These are phyloP conservation scores for Bufo gargarizans DNA, from an alignment of 2,113 vertebrate genomes.

Conservation along the genomic window DNA sequence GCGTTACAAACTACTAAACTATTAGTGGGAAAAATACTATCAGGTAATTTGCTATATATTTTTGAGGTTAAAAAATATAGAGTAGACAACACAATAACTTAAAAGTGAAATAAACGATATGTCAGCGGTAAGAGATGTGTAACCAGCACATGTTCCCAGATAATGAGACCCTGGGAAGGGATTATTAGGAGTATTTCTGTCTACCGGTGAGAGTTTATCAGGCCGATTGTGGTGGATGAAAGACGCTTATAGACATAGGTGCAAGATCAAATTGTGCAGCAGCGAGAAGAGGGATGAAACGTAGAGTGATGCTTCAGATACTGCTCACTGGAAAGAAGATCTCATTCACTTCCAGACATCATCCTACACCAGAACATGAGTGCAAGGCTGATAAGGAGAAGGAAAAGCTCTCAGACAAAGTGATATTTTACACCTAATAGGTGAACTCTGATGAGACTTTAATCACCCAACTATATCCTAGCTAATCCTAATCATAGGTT, in stretches of 20 bases:
- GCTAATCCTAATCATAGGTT: not conserved
- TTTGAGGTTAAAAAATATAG: too few relatives aligned
- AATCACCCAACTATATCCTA: not conserved
- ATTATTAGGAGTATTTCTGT: slow-evolving; percentile 34
- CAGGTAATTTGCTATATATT: too few relatives aligned
- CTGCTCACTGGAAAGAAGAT: not conserved
- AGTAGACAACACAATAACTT: too few relatives aligned
- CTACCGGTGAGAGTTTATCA: slow-evolving; percentile 13
- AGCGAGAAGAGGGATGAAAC: not conserved
- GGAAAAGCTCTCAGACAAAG: slow-evolving; percentile 8
- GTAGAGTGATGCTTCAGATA: slow-evolving; percentile 14
- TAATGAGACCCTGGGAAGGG: not conserved
- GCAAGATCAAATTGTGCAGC: slow-evolving; percentile 33
- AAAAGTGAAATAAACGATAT: not conserved
- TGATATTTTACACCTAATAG: slow-evolving; percentile 4
- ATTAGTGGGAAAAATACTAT: too few relatives aligned
- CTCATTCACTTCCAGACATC: slow-evolving; percentile 14
- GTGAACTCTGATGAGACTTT: not conserved
- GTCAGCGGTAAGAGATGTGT: not conserved
- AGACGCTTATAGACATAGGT: slow-evolving; percentile 29
- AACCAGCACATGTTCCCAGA: not conserved
- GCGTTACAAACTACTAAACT: too few relatives aligned
- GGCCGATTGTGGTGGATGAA: not conserved
- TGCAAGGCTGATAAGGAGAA: not conserved
- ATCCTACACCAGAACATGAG: slow-evolving; percentile 13